Evolutionary conservation across 2,888 invertebrate genomes (phyloP).

Genomic region (Protula sp.): DNA sequence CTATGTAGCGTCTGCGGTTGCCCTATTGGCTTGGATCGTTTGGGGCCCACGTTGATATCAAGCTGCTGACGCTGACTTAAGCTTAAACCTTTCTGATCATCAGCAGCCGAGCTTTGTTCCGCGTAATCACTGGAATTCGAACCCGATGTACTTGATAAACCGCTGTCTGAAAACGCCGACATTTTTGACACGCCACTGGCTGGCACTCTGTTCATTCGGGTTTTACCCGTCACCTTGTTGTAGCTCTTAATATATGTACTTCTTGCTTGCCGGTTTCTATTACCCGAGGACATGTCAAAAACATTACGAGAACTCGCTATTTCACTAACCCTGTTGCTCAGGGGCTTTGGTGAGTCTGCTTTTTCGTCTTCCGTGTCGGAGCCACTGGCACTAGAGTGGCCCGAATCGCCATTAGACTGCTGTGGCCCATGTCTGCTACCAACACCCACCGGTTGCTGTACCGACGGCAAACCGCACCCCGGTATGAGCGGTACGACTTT

Average conservation of each 20-base stretch:
- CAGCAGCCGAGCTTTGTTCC: neutral
- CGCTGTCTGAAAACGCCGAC: constrained; percentile 31
- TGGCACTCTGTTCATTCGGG: neutral
- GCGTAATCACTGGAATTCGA: constrained; percentile 3
- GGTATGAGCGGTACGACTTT: constrained; percentile 12
- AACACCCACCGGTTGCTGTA: constrained; percentile 8
- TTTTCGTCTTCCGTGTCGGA: constrained; percentile 1
- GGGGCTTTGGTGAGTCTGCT: too few species aligned
- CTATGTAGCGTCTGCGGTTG: neutral
- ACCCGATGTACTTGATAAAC: constrained; percentile 34
- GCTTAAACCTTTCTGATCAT: too few species aligned
- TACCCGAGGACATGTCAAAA: neutral
- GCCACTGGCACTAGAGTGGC: constrained; percentile 3
- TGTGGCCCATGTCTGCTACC: neutral
- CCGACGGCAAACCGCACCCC: constrained; percentile 21
- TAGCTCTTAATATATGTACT: neutral
- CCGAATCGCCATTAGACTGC: neutral
- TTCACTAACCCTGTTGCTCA: neutral
- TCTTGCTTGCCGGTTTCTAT: neutral
- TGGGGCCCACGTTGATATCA: neutral
- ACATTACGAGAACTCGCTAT: neutral
- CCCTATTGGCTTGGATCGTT: neutral
- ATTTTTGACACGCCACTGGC: neutral
- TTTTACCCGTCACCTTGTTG: too few species aligned
- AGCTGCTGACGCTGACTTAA: too few species aligned